phyloP scores from a whole-genome alignment of 2,888 invertebrate species.

The Drosophila demipolita region DNA sequence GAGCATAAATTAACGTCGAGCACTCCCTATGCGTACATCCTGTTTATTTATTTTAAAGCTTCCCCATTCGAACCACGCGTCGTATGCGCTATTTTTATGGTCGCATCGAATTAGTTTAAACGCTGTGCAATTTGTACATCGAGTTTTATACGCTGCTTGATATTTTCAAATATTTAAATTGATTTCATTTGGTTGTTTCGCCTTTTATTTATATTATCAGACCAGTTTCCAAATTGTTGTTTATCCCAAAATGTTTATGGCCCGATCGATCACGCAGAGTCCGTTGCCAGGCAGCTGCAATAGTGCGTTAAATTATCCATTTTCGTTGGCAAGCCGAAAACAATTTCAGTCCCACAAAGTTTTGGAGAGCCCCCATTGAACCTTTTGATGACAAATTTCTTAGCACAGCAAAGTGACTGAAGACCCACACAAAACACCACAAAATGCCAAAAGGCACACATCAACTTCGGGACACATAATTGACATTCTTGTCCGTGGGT shows the following conservation, averaged over 20 bases:
- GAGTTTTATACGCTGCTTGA: slow-evolving; percentile 47
- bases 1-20: neutral
- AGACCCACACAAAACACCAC: neutral
- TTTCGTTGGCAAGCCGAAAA: slow-evolving; percentile 5
- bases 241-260: slow-evolving; percentile 40
- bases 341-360: neutral
- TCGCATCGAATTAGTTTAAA: slow-evolving; percentile 65
- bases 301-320: slow-evolving; percentile 11
- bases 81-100: slow-evolving; percentile 59
- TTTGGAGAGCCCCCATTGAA: neutral
- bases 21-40: neutral
- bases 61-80: slow-evolving; percentile 31
- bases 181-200: slow-evolving; percentile 64
- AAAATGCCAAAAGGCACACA: neutral
- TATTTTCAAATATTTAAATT: slow-evolving; percentile 71
- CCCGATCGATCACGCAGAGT: slow-evolving; percentile 13
- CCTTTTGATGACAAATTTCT: slow-evolving; percentile 1
- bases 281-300: slow-evolving; percentile 16
- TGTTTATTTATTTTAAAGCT: slow-evolving; percentile 14
- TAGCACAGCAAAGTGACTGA: neutral
- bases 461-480: slow-evolving; percentile 16
- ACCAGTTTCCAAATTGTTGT: slow-evolving; percentile 36
- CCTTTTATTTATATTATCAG: slow-evolving; percentile 29
- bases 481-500: slow-evolving; percentile 10
- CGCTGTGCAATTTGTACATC: slow-evolving; percentile 9